Percentiles rank a stretch among this genome's conserved stretches.
Conservation (phyloP, 2,797 vertebrate genomes). For the Vireo griseus region DNA sequence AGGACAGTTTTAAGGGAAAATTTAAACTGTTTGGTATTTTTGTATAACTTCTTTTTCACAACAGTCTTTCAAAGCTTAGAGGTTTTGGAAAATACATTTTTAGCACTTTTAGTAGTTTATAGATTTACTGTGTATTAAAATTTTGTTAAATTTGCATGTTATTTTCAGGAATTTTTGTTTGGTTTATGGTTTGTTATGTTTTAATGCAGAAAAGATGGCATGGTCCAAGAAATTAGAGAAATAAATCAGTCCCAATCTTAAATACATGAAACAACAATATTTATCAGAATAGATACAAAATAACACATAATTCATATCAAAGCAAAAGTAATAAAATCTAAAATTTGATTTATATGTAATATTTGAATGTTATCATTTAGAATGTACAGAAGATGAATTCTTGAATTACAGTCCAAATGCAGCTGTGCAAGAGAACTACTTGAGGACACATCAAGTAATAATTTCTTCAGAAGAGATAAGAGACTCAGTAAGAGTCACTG, state of each 20-base stretch:
- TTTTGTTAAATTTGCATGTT: fast-evolving
- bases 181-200: background rate
- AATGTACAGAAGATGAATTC: background rate
- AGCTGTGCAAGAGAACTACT: background rate
- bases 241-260: background rate
- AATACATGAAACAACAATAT: fast-evolving
- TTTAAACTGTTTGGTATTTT: background rate
- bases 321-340: background rate
- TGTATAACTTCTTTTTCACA: background rate
- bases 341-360: background rate
- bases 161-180: background rate
- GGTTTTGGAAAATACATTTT: background rate
- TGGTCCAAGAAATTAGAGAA: background rate
- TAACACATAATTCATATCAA: background rate
- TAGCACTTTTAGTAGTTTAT: background rate
- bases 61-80: background rate
- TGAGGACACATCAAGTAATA: background rate
- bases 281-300: background rate
- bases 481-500: background rate
- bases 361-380: background rate
- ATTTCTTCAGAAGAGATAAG: background rate
- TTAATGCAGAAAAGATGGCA: background rate
- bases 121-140: background rate
- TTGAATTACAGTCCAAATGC: background rate
- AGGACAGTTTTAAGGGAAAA: background rate